These are phyloP conservation scores for Paelopatides confundens DNA, from an alignment of 53 echinoderm and acorn worm genomes.

Conservation along the genomic window DNA sequence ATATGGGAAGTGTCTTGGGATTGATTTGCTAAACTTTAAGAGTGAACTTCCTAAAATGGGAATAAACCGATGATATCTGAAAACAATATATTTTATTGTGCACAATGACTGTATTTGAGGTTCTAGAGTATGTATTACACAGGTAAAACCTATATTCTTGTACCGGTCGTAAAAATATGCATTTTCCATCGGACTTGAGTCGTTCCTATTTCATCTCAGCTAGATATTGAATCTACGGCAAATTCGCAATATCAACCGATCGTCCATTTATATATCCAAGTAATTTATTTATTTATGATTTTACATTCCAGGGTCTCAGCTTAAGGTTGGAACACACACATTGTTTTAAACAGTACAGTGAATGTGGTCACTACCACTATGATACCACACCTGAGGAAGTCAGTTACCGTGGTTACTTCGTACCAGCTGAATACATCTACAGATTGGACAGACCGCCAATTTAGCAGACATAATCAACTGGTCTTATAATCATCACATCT, in stretches of 20 bases:
- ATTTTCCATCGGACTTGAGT: too few relatives aligned
- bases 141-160: too few relatives aligned
- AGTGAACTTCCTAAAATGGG: too few relatives aligned
- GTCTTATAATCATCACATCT: not conserved
- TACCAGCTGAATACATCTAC: conserved; percentile 88
- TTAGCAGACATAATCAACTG: not conserved
- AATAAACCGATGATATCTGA: too few relatives aligned
- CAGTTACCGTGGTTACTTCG: conserved; percentile 86
- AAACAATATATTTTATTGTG: too few relatives aligned
- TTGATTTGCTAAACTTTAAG: too few relatives aligned
- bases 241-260: not conserved
- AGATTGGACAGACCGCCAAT: conserved; percentile 77
- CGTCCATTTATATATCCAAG: not conserved
- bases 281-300: not conserved
- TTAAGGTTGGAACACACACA: conserved; percentile 90
- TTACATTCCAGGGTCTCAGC: conserved; percentile 77
- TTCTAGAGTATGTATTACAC: too few relatives aligned
- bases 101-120: too few relatives aligned
- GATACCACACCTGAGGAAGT: conserved; percentile 91
- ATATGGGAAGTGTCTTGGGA: too few relatives aligned
- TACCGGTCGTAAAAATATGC: too few relatives aligned
- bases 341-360: conserved; percentile 86
- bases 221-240: not conserved
- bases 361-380: conserved; percentile 97
- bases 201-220: too few relatives aligned